Evolutionary conservation across 2,113 vertebrate species (phyloP).

Genomic region (Smithornis capensis): DNA sequence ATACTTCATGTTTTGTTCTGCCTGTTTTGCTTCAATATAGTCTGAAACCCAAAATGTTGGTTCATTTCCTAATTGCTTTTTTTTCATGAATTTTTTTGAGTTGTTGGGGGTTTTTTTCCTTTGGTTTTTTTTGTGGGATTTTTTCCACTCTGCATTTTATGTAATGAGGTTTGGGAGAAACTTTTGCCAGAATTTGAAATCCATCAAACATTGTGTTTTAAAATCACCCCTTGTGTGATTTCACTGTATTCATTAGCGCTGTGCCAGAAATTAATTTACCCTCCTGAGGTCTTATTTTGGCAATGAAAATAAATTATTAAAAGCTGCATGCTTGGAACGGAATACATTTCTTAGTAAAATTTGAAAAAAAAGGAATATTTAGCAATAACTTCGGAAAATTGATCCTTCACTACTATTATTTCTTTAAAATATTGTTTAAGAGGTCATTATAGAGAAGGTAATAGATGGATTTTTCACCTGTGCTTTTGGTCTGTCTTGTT

Average conservation of each 20-base stretch:
- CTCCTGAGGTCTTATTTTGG: not conserved
- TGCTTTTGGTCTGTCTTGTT: not conserved
- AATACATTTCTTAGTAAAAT: not conserved
- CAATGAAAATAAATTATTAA: constrained; percentile 16
- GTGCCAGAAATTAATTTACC: not conserved
- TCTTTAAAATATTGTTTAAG: not conserved
- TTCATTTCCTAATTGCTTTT: not conserved
- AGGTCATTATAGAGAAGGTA: not conserved
- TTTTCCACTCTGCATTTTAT: not conserved
- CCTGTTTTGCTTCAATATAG: not conserved
- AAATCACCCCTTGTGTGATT: not conserved
- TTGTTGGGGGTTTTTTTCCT: not conserved
- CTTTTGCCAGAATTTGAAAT: not conserved
- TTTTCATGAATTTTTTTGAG: not conserved
- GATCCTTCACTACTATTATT: not conserved
- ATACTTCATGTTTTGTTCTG: not conserved
- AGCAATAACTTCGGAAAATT: not conserved
- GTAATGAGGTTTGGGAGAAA: not conserved
- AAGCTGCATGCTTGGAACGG: not conserved
- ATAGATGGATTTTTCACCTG: not conserved
- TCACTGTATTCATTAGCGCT: not conserved
- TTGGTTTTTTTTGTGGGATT: not conserved
- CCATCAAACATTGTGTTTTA: not conserved
- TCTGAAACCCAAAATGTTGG: not conserved
- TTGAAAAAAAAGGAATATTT: not conserved